Evolutionary conservation across 2,113 vertebrate genomes (phyloP), one percentile per base, ranked within the genome.

Genomic region (Xenus cinereus): DNA sequence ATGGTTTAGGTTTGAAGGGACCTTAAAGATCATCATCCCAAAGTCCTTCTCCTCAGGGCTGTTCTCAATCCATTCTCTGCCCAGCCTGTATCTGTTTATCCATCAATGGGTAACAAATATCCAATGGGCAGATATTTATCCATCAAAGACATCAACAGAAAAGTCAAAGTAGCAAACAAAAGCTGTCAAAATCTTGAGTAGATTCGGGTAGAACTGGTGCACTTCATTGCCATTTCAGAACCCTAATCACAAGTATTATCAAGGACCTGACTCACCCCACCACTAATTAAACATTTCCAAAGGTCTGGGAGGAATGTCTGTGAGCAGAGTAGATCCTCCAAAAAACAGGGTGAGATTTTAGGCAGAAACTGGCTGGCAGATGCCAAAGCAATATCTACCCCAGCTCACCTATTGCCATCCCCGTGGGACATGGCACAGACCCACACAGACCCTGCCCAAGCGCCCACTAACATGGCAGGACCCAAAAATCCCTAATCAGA

Each of bases 231-330:
- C 3, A 1, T 48, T 50, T 28, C 62, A 50, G 75, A 72, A 4
- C 43, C 45, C 13, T 0, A 0, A 1, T 6, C 21, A 33, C 1
- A 39, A 32, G 9, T 4, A 8, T 28, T 10, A 15, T 14, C 15
- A 17, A 91, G 37, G 50, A 73, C 35, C 41, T 46, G 23, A 50
- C 7, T 28, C 4, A 10, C 4, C 4, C 14, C 33, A 28, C 10
- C 9, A 6, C 56, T 27, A 51, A 59, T 54, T 39, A 66, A 93
- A 10, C 3, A 20, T 75, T 72, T 37, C 46, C 39, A 35, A 64
- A 63, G 7, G 67, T 7, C 28, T 54, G 43, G 20, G 13, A 78
- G 51, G 41, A 84, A 71, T 8, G 12, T 7, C 28, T 23, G 45
- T 16, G 35, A 88, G 43, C 43, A 86, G 33, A 79, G 26, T 12